These are phyloP conservation scores for Latrodectus geometricus DNA, from an alignment of 1,140 invertebrate genomes.

Conservation along the genomic window DNA sequence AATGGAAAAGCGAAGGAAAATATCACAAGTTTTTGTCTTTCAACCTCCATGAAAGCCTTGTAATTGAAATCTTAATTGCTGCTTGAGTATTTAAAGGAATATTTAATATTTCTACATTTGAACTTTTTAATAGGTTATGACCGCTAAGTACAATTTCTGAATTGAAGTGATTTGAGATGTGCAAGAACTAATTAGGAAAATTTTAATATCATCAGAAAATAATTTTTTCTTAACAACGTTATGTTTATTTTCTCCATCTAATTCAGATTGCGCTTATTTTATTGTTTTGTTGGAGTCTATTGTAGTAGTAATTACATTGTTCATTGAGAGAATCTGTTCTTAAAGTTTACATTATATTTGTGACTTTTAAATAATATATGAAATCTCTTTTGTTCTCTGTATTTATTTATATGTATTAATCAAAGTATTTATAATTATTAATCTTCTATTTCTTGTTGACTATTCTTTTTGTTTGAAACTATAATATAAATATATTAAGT, in stretches of 20 bases:
- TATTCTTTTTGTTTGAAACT: neutral
- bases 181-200: too few relatives aligned
- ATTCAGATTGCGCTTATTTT: too few relatives aligned
- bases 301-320: too few relatives aligned
- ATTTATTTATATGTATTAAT: neutral
- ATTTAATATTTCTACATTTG: neutral
- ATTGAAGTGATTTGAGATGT: too few relatives aligned
- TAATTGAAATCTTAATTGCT: neutral
- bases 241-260: too few relatives aligned
- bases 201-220: too few relatives aligned
- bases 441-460: neutral
- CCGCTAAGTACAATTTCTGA: too few relatives aligned
- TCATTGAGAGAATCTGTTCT: too few relatives aligned
- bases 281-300: too few relatives aligned
- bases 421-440: neutral
- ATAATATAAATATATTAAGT: neutral
- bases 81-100: neutral
- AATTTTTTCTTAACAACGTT: too few relatives aligned
- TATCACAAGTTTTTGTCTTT: conserved; percentile 26
- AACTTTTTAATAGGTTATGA: neutral
- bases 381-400: neutral
- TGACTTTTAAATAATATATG: neutral
- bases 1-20: conserved; percentile 2
- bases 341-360: too few relatives aligned
- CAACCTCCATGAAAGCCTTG: conserved; percentile 43